A percentile compares a stretch with the other conserved stretches of the same genome.
Evolutionary conservation across 2,888 invertebrate species (phyloP).

Genomic region (Pandemis cinnamomeana): DNA sequence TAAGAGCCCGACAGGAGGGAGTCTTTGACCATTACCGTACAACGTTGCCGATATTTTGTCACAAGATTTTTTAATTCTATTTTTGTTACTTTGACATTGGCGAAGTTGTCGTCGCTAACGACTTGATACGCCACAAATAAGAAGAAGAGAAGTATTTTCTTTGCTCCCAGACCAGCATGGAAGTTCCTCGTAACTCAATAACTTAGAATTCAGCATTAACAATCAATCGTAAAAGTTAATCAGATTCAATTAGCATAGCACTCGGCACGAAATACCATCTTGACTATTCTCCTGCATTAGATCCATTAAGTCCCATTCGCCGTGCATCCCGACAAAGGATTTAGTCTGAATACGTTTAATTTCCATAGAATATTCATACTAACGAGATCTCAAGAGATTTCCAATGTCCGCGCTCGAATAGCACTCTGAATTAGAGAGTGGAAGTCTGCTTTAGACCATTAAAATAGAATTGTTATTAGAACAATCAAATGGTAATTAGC

Average conservation of each 20-base stretch:
- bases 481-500: too few species aligned
- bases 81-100: too few species aligned
- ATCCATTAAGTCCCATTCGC: slow-evolving; percentile 30
- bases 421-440: neutral
- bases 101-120: too few species aligned
- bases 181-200: neutral
- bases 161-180: too few species aligned
- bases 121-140: too few species aligned
- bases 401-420: slow-evolving; percentile 32
- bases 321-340: slow-evolving; percentile 29
- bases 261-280: slow-evolving; percentile 20
- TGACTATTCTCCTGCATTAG: slow-evolving; percentile 27
- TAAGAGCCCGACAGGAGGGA: too few species aligned
- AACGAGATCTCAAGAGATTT: slow-evolving; percentile 33
- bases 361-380: slow-evolving; percentile 40
- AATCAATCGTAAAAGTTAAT: slow-evolving; percentile 10
- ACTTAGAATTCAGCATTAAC: neutral
- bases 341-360: slow-evolving; percentile 38
- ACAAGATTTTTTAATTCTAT: too few species aligned
- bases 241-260: slow-evolving; percentile 22
- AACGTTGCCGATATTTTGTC: too few species aligned
- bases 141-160: too few species aligned
- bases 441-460: slow-evolving; percentile 3
- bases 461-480: too few species aligned
- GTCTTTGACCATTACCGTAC: too few species aligned